These are phyloP conservation scores for Lagocephalus sceleratus DNA, from an alignment of 2,797 vertebrate species.

Conservation along the genomic window DNA sequence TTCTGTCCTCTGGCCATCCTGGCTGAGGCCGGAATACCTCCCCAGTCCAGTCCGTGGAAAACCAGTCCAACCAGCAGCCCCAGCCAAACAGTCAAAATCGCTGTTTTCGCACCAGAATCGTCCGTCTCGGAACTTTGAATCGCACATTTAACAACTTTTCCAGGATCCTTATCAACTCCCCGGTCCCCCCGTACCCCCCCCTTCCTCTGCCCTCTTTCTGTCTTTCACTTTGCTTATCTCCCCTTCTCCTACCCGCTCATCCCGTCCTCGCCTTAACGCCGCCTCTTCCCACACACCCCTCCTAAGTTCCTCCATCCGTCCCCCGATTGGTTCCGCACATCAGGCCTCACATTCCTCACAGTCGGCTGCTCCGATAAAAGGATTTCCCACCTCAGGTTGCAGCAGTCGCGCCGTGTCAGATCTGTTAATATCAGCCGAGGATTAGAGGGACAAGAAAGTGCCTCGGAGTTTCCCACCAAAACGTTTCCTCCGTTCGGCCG, in stretches of 20 bases:
- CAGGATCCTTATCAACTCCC: background rate
- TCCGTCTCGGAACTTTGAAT: constrained; percentile 3
- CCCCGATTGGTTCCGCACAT: constrained; percentile 39
- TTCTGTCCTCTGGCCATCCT: constrained; percentile 25
- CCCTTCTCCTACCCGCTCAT: background rate
- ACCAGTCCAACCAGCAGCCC: constrained; percentile 22
- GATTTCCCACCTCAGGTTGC: constrained; percentile 58
- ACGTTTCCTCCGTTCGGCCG: constrained; percentile 17
- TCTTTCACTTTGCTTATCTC: constrained; percentile 20
- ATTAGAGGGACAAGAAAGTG: constrained; percentile 58
- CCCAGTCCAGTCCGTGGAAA: constrained; percentile 46
- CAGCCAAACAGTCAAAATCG: constrained; percentile 13
- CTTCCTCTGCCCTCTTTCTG: constrained; percentile 25
- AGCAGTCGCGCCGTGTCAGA: constrained; percentile 53
- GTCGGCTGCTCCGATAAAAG: constrained; percentile 60
- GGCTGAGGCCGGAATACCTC: constrained; percentile 19
- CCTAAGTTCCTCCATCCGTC: constrained; percentile 37
- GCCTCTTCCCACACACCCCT: constrained; percentile 16
- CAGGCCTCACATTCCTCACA: constrained; percentile 37
- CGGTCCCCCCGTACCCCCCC: background rate
- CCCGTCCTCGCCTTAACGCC: constrained; percentile 8
- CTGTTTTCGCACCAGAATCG: constrained; percentile 39
- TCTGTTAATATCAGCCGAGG: constrained; percentile 57
- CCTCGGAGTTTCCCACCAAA: constrained; percentile 60
- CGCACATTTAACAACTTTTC: constrained; percentile 10